phyloP scores from a whole-genome alignment of 2,113 vertebrate species.

The Myrmecophaga tridactyla region DNA sequence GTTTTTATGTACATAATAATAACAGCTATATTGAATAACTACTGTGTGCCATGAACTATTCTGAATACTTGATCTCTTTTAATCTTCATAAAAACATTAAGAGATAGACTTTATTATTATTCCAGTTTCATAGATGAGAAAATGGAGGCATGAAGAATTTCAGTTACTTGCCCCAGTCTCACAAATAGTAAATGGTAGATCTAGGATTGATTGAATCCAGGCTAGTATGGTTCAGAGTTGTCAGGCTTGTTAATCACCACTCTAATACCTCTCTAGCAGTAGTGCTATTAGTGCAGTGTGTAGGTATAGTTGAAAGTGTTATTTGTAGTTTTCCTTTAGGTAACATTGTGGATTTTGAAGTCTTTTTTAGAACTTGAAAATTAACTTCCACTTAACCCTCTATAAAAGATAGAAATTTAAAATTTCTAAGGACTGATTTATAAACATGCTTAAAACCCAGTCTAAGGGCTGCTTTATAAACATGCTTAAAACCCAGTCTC shows the following conservation, averaged over 20 bases:
- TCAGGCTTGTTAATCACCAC: background rate
- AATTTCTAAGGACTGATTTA: background rate
- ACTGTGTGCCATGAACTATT: background rate
- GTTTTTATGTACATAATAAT: constrained; percentile 23
- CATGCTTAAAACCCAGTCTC: background rate
- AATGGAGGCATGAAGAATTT: background rate
- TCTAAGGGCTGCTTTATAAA: background rate
- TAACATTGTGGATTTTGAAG: background rate
- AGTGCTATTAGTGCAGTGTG: background rate
- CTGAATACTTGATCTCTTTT: background rate
- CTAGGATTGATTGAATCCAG: background rate
- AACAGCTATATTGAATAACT: constrained; percentile 26
- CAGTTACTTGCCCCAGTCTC: background rate
- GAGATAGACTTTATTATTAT: background rate
- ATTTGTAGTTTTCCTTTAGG: background rate
- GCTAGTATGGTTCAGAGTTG: background rate
- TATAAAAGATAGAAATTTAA: background rate
- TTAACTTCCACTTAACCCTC: background rate
- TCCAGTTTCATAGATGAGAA: background rate
- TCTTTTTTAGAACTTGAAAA: background rate
- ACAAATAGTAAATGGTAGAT: background rate
- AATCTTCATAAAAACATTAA: background rate
- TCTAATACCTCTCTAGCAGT: background rate
- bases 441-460: background rate
- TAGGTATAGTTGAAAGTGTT: background rate